Conservation (phyloP, 2,888 invertebrate genomes). For the Pseudoips prasinana region DNA sequence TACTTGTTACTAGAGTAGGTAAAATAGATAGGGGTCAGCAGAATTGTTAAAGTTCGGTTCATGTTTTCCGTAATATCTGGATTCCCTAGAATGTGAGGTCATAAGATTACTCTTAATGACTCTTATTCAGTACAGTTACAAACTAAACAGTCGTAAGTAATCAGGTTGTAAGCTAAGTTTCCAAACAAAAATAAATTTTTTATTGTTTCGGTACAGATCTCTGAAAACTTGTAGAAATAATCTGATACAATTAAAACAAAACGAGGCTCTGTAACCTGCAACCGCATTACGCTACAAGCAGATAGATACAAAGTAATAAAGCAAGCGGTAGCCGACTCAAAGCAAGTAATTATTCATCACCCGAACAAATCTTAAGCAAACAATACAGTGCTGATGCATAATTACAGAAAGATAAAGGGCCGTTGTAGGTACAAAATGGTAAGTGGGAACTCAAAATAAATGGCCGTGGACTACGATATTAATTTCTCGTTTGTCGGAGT, state of each 20-base stretch:
- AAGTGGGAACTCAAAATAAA: slow-evolving; percentile 63
- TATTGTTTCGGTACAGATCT: too few species aligned
- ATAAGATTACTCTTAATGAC: too few species aligned
- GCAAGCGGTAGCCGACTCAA: slow-evolving; percentile 37
- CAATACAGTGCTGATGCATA: slow-evolving; percentile 66
- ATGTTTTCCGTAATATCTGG: too few species aligned
- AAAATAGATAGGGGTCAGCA: too few species aligned
- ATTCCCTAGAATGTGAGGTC: too few species aligned
- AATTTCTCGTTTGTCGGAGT: slow-evolving; percentile 72
- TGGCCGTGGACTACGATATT: slow-evolving; percentile 62
- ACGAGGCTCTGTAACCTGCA: slow-evolving; percentile 19
- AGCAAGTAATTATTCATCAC: slow-evolving; percentile 49
- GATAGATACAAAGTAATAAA: slow-evolving; percentile 29
- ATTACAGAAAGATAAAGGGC: slow-evolving; percentile 57
- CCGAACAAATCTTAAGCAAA: slow-evolving; percentile 58
- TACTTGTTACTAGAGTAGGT: too few species aligned
- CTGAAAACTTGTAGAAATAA: too few species aligned
- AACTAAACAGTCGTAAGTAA: too few species aligned
- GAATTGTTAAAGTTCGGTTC: too few species aligned
- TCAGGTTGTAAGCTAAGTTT: too few species aligned
- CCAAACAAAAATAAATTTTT: too few species aligned
- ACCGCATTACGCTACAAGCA: slow-evolving; percentile 31
- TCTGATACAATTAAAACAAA: slow-evolving; percentile 2
- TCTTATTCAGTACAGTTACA: too few species aligned
- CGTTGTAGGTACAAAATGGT: slow-evolving; percentile 60